phyloP scores from a whole-genome alignment of 2,888 invertebrate species.

The Sicus ferrugineus region DNA sequence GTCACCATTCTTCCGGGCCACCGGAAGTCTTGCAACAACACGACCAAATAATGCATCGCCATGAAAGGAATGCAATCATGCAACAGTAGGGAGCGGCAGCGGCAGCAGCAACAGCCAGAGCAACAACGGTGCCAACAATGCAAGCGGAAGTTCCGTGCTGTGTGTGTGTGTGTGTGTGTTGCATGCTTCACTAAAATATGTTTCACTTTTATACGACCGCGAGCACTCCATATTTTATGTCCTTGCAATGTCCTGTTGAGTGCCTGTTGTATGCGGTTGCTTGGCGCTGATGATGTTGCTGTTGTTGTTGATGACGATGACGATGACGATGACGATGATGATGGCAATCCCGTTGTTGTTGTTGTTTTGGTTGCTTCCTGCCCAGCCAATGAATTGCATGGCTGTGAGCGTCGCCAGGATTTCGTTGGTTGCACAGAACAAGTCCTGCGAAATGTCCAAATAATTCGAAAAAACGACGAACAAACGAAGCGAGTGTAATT shows the following conservation, averaged over 20 bases:
- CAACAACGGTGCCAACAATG: conserved; percentile 20
- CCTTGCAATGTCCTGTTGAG: conserved; percentile 10
- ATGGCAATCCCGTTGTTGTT: neutral
- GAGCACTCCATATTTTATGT: conserved; percentile 21
- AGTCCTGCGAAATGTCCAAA: neutral
- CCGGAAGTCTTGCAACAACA: conserved; percentile 26
- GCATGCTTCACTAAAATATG: conserved; percentile 30
- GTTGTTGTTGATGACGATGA: neutral
- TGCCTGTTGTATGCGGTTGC: too few species aligned
- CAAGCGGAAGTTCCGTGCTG: conserved; percentile 23
- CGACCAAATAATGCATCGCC: conserved; percentile 8
- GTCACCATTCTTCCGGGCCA: conserved; percentile 6
- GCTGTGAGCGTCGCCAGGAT: neutral
- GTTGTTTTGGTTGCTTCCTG: neutral
- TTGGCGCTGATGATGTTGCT: neutral
- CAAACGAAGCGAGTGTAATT: too few species aligned
- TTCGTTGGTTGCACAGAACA: neutral
- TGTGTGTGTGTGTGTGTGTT: conserved; percentile 9
- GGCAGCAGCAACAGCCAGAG: conserved; percentile 24
- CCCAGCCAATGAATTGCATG: conserved; percentile 15
- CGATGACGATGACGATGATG: neutral
- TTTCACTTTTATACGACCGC: conserved; percentile 12
- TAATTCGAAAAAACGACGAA: neutral
- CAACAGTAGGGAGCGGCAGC: neutral
- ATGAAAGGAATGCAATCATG: conserved; percentile 2